Evolutionary conservation across 1,140 invertebrate species (phyloP).

Genomic region (Camponotus pennsylvanicus): DNA sequence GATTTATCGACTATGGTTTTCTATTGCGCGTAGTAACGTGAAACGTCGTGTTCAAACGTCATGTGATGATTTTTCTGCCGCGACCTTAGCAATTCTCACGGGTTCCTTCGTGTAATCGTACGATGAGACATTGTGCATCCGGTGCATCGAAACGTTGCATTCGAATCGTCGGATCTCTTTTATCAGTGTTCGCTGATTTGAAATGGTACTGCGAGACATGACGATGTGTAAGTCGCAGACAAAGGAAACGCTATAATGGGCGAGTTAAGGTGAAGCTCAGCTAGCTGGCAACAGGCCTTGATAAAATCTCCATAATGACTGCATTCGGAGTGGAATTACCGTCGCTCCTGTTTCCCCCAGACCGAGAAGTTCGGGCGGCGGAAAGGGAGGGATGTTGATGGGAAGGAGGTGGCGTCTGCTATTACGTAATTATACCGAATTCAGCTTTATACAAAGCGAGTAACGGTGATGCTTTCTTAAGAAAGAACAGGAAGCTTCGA

Average conservation of each 20-base stretch:
- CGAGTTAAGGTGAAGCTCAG: constrained; percentile 77
- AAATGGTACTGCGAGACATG: constrained; percentile 3
- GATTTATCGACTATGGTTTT: constrained; percentile 54
- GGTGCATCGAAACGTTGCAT: not conserved
- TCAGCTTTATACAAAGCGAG: constrained; percentile 77
- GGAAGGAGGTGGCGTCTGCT: constrained; percentile 66
- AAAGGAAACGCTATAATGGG: constrained; percentile 73
- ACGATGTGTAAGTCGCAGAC: constrained; percentile 68
- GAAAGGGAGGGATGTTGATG: constrained; percentile 40
- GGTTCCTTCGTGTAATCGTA: not conserved
- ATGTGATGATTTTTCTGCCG: constrained; percentile 11
- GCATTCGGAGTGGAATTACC: constrained; percentile 80
- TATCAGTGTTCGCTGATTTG: constrained; percentile 40
- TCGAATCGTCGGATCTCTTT: constrained; percentile 50
- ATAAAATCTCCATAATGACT: constrained; percentile 84
- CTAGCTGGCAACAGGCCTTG: constrained; percentile 78
- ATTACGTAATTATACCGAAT: constrained; percentile 81
- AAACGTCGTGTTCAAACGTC: constrained; percentile 15
- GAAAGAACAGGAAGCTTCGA: not conserved
- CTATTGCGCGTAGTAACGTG: not conserved
- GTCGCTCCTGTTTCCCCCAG: constrained; percentile 77
- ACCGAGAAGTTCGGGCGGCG: constrained; percentile 67
- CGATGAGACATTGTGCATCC: not conserved
- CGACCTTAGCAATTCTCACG: not conserved
- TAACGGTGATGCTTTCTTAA: constrained; percentile 64